Evolutionary conservation across 2,113 vertebrate species (phyloP), one percentile per base, ranked within the genome.

Genomic region (Ammodytes dubius): DNA sequence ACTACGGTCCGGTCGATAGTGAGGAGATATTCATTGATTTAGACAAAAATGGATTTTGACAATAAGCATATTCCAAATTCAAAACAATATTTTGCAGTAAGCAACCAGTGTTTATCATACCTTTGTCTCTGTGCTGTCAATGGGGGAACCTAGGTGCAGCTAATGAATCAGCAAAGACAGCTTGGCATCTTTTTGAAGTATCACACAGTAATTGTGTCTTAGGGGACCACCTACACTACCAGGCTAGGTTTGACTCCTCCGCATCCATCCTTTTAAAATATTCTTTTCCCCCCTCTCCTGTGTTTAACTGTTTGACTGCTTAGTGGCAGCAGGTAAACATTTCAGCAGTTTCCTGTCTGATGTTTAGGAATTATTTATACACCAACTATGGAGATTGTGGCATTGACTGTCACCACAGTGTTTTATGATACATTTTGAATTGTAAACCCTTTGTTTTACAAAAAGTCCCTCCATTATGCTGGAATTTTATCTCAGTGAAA

Each of bases 151-250:
- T 45, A 37, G 46, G 64, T 84, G 70, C 59, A 82, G 68, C 74
- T 70, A 72, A 75, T 81, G 70, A 85, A 56, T 90, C 85, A 74
- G 82, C 78, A 79, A 46, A 80, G 60, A 63, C 63, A 82, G 64
- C 40, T 17, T 45, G 40, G 40, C 75, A 49, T 79, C 65, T 60
- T 74, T 91, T 91, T 93, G 88, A 93, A 90, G 86, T 58, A 65
- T 59, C 61, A 40, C 73, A 66, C 75, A 43, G 80, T 92, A 91
- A 93, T 89, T 87, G 84, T 83, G 81, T 93, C 91, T 86, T 50
- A 76, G 76, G 87, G 85, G 90, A 91, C 50, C 71, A 9, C 74
- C 54, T 70, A 67, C 83, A 71, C 54, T 70, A 67, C 83, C 60
- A 76, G 13, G 57, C 81, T 54, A 42, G 60, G 43, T 81, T 77